Percentiles rank a stretch among this genome's conserved stretches.
These are phyloP conservation scores for Drosophila bunnanda DNA, from an alignment of 2,888 invertebrate genomes.

Conservation along the genomic window DNA sequence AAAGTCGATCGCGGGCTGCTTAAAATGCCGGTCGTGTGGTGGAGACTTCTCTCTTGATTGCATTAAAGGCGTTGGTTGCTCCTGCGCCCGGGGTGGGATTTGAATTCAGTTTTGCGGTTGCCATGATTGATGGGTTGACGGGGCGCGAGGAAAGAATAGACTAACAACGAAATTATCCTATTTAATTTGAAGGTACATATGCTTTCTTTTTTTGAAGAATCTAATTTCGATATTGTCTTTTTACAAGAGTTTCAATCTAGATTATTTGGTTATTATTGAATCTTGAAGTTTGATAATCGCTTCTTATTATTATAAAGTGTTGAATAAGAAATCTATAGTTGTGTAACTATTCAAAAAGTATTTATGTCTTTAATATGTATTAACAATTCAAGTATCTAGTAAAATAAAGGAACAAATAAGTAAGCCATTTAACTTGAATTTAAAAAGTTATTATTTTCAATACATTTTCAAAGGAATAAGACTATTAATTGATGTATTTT, in stretches of 20 bases:
- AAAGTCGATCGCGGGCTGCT: slow-evolving; percentile 58
- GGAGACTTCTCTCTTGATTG: slow-evolving; percentile 54
- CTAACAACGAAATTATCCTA: not conserved
- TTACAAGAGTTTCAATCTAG: no score
- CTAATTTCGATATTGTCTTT: not conserved
- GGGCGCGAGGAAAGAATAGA: slow-evolving; percentile 1
- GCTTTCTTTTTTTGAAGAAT: not conserved
- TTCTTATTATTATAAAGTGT: no score
- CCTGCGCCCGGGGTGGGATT: slow-evolving; percentile 43
- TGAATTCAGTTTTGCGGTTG: slow-evolving; percentile 62
- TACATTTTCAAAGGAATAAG: no score
- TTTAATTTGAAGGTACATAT: slow-evolving; percentile 1
- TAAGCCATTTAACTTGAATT: not conserved
- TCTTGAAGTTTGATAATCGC: not conserved
- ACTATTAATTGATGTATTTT: no score
- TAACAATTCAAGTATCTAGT: not conserved
- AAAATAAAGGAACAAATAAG: not conserved
- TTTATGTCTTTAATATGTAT: not conserved
- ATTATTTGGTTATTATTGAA: not conserved
- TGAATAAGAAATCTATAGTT: not conserved
- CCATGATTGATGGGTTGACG: slow-evolving; percentile 41
- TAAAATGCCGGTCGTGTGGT: slow-evolving; percentile 68
- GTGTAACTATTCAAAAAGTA: not conserved
- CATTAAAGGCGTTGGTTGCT: slow-evolving; percentile 56
- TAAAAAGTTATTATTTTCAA: not conserved